Conservation (phyloP, 2,797 vertebrate genomes). For the Periophthalmus magnuspinnatus region DNA sequence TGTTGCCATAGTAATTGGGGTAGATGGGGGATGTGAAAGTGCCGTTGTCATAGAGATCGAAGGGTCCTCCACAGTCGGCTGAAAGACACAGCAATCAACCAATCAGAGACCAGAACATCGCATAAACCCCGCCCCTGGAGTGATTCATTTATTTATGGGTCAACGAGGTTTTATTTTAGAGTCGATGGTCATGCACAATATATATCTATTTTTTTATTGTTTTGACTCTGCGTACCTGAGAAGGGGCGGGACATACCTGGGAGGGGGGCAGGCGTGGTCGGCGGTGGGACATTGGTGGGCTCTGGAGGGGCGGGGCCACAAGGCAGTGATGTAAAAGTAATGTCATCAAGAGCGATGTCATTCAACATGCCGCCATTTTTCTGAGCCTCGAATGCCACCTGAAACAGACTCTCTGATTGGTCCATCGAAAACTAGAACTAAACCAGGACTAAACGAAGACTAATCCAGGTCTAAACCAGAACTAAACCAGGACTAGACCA, state of each 20-base stretch:
- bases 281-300: conserved; percentile 80
- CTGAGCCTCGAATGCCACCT: conserved; percentile 87
- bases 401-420: not conserved
- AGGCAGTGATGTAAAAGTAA: conserved; percentile 72
- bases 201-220: too few relatives aligned
- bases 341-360: conserved; percentile 89
- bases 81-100: conserved; percentile 33
- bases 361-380: conserved; percentile 66
- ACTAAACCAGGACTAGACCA: too few relatives aligned
- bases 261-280: conserved; percentile 58
- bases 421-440: too few relatives aligned
- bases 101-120: not conserved
- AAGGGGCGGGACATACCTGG: conserved; percentile 69
- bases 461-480: too few relatives aligned
- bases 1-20: conserved; percentile 80
- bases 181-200: too few relatives aligned
- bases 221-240: not conserved
- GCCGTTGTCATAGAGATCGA: conserved; percentile 86
- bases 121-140: too few relatives aligned
- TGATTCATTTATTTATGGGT: too few relatives aligned
- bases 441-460: too few relatives aligned
- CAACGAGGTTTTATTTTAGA: too few relatives aligned
- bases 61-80: conserved; percentile 88
- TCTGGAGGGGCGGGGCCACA: conserved; percentile 80
- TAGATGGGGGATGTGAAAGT: conserved; percentile 86